Conservation (phyloP, 2,888 invertebrate genomes). For the Lomographa bimaculata region DNA sequence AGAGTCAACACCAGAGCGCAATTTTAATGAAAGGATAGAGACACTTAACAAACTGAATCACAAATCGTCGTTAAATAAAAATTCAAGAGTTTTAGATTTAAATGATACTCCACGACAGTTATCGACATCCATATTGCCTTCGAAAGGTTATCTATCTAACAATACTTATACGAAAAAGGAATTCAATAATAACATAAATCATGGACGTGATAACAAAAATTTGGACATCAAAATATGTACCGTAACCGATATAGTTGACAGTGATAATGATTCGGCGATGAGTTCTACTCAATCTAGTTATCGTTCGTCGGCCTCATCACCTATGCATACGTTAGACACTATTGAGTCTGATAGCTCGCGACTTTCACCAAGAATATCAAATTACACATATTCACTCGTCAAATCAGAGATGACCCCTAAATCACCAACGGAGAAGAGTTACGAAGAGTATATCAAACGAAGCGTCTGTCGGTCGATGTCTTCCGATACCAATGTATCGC, state of each 20-base stretch:
- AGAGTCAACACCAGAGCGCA: slow-evolving; percentile 75
- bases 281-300: slow-evolving; percentile 92
- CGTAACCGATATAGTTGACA: slow-evolving; percentile 85
- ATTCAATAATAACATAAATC: slow-evolving; percentile 56
- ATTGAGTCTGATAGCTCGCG: slow-evolving; percentile 83
- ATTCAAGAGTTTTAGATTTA: slow-evolving; percentile 53
- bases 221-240: slow-evolving; percentile 75
- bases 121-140: slow-evolving; percentile 41
- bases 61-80: slow-evolving; percentile 48
- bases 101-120: slow-evolving; percentile 48
- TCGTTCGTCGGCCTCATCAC: slow-evolving; percentile 90
- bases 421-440: slow-evolving; percentile 57
- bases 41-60: slow-evolving; percentile 51
- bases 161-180: slow-evolving; percentile 51
- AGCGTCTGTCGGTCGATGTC: slow-evolving; percentile 87
- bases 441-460: slow-evolving; percentile 78
- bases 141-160: slow-evolving; percentile 43
- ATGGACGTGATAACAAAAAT: slow-evolving; percentile 66
- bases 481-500: slow-evolving; percentile 88
- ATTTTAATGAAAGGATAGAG: slow-evolving; percentile 59
- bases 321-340: slow-evolving; percentile 86
- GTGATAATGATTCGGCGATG: slow-evolving; percentile 94
- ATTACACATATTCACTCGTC: slow-evolving; percentile 70
- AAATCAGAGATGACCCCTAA: slow-evolving; percentile 70
- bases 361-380: slow-evolving; percentile 71